Evolutionary conservation across 2,797 vertebrate species (phyloP).

Genomic region (Sebastes diploproa): DNA sequence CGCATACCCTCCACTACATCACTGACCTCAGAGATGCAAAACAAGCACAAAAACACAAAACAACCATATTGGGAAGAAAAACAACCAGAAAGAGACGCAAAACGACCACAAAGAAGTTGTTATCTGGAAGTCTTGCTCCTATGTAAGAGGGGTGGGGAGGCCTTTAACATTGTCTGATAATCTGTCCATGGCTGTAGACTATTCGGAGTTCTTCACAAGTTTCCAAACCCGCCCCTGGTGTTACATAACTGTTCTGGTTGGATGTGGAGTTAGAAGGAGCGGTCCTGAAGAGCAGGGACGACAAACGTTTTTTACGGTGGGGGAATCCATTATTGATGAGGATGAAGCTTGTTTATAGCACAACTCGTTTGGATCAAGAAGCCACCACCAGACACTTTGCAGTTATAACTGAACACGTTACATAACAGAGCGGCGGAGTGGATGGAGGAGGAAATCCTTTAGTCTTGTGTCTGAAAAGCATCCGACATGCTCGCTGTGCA

Average conservation of each 20-base stretch:
- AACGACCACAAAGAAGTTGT: neutral
- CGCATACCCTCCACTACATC: no score
- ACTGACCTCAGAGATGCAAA: no score
- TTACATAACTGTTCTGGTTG: slow-evolving; percentile 57
- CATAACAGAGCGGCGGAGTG: slow-evolving; percentile 34
- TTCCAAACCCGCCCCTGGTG: neutral
- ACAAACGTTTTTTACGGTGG: slow-evolving; percentile 14
- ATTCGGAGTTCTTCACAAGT: neutral
- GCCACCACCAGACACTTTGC: slow-evolving; percentile 17
- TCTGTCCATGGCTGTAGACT: neutral
- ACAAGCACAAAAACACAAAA: no score
- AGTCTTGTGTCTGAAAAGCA: slow-evolving; percentile 39
- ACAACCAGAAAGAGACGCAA: neutral
- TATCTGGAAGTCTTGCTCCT: neutral
- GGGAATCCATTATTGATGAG: slow-evolving; percentile 64
- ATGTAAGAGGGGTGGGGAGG: neutral
- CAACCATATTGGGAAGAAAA: neutral
- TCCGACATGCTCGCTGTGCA: slow-evolving; percentile 16
- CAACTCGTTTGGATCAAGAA: slow-evolving; percentile 47
- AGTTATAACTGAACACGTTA: slow-evolving; percentile 25
- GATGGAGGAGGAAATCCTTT: slow-evolving; percentile 35
- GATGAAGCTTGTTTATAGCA: slow-evolving; percentile 46
- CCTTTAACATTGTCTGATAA: neutral
- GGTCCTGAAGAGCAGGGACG: slow-evolving; percentile 21
- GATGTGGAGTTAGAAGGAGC: neutral